A percentile compares a stretch with the other conserved stretches of the same genome.
These are phyloP conservation scores for Drosophila novamexicana DNA, from an alignment of 1,140 invertebrate species.

Conservation along the genomic window DNA sequence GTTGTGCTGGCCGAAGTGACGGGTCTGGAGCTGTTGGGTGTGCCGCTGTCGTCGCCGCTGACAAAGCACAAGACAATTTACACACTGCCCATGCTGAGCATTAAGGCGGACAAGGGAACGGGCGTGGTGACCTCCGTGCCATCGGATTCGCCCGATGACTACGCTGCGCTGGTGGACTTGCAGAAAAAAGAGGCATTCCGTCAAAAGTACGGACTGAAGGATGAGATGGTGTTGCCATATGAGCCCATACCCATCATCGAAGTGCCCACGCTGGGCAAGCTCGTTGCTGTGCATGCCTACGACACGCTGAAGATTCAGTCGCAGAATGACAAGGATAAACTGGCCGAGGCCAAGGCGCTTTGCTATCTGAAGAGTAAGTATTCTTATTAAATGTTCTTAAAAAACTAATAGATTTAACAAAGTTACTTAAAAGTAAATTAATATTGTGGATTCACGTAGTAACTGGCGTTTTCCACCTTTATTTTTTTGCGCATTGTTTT, in stretches of 20 bases:
- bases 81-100: slow-evolving; percentile 98
- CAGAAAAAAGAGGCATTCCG: slow-evolving; percentile 97
- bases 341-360: slow-evolving; percentile 97
- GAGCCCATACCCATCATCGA: slow-evolving; percentile 95
- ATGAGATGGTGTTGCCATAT: slow-evolving; percentile 93
- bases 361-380: slow-evolving; percentile 94
- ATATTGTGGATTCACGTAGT: no score
- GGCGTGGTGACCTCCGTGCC: slow-evolving; percentile 99
- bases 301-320: slow-evolving; percentile 97
- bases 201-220: slow-evolving; percentile 96
- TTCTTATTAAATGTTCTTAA: no score
- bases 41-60: slow-evolving; percentile 92
- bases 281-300: slow-evolving; percentile 93
- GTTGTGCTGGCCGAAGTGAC: slow-evolving; percentile 89
- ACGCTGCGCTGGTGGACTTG: slow-evolving; percentile 96
- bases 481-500: no score
- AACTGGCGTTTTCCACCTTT: no score
- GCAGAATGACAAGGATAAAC: slow-evolving; percentile 98
- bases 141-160: slow-evolving; percentile 99
- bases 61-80: slow-evolving; percentile 94
- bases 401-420: no score
- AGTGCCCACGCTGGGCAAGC: slow-evolving; percentile 94
- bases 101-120: slow-evolving; percentile 99
- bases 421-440: no score
- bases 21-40: slow-evolving; percentile 92